Evolutionary conservation across 2,113 vertebrate genomes (phyloP).

Genomic region (Micronycteris hirsuta): DNA sequence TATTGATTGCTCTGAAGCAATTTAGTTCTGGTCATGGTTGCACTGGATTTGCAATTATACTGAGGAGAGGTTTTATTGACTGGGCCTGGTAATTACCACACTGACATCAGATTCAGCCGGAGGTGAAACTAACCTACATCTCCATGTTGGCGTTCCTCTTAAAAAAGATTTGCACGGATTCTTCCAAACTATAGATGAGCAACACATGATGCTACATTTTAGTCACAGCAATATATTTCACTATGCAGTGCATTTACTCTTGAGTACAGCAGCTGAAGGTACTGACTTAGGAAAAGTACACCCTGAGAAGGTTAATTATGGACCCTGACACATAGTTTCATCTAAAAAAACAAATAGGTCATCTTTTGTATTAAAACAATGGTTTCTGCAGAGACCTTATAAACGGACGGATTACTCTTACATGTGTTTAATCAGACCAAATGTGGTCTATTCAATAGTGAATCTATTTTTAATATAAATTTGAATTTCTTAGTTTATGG

Average conservation of each 20-base stretch:
- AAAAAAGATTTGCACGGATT: slow-evolving; percentile 58
- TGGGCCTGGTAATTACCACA: slow-evolving; percentile 81
- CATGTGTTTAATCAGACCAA: slow-evolving; percentile 23
- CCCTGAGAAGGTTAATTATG: slow-evolving; percentile 31
- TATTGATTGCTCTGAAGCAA: slow-evolving; percentile 86
- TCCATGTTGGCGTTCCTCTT: slow-evolving; percentile 69
- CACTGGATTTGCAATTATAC: slow-evolving; percentile 87
- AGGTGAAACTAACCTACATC: slow-evolving; percentile 74
- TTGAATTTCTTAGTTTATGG: slow-evolving; percentile 29
- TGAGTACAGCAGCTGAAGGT: background rate
- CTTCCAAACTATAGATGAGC: slow-evolving; percentile 39
- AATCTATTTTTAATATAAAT: slow-evolving; percentile 2
- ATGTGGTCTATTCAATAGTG: background rate
- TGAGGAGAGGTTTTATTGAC: slow-evolving; percentile 85
- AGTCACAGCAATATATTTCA: slow-evolving; percentile 25
- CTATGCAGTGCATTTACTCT: slow-evolving; percentile 26
- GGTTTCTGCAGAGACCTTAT: background rate
- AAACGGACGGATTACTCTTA: background rate
- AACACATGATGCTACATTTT: background rate
- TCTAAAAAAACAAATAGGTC: slow-evolving; percentile 31
- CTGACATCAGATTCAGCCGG: slow-evolving; percentile 79
- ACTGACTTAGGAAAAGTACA: background rate
- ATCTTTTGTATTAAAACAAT: slow-evolving; percentile 40
- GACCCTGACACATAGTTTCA: background rate
- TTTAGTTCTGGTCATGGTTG: slow-evolving; percentile 85